phyloP scores from a whole-genome alignment of 2,797 vertebrate genomes.

The Austrolebias charrua region DNA sequence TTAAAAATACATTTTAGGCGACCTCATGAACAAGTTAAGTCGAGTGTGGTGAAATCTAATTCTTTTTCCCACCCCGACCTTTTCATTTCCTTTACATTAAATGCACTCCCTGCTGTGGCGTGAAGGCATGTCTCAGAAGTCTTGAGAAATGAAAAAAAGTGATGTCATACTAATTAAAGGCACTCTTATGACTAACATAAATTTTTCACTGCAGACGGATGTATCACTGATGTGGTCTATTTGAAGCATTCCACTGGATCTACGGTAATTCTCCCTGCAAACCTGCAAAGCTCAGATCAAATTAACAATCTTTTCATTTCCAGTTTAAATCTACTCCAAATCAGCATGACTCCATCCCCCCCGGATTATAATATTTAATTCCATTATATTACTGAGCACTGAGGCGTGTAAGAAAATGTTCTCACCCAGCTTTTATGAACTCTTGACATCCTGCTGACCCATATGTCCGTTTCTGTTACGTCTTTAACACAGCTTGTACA shows the following conservation, averaged over 20 bases:
- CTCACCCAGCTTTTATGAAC: constrained; percentile 22
- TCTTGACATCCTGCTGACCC: constrained; percentile 30
- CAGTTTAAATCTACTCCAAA: constrained; percentile 32
- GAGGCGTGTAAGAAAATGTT: constrained; percentile 35
- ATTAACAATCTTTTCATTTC: constrained; percentile 51
- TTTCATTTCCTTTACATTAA: constrained; percentile 17
- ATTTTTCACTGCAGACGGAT: constrained; percentile 49
- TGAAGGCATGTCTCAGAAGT: background rate
- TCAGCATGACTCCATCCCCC: constrained; percentile 27
- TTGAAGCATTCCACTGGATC: constrained; percentile 17
- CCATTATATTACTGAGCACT: constrained; percentile 43
- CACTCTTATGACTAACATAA: constrained; percentile 40
- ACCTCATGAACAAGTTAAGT: constrained; percentile 14
- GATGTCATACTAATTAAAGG: constrained; percentile 54
- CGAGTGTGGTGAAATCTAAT: constrained; percentile 8
- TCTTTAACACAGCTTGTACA: background rate
- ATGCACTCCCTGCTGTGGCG: constrained; percentile 1
- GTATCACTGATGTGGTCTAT: constrained; percentile 47
- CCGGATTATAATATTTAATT: constrained; percentile 42
- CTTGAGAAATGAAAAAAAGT: constrained; percentile 21
- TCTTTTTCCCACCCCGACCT: constrained; percentile 33
- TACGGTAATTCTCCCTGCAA: constrained; percentile 29
- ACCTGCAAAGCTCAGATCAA: constrained; percentile 36
- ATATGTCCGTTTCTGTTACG: constrained; percentile 2
- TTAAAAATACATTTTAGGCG: constrained; percentile 13